A percentile compares a stretch with the other conserved stretches of the same genome.
phyloP scores from a whole-genome alignment of 1,140 invertebrate species.

The Eumeta japonica region DNA sequence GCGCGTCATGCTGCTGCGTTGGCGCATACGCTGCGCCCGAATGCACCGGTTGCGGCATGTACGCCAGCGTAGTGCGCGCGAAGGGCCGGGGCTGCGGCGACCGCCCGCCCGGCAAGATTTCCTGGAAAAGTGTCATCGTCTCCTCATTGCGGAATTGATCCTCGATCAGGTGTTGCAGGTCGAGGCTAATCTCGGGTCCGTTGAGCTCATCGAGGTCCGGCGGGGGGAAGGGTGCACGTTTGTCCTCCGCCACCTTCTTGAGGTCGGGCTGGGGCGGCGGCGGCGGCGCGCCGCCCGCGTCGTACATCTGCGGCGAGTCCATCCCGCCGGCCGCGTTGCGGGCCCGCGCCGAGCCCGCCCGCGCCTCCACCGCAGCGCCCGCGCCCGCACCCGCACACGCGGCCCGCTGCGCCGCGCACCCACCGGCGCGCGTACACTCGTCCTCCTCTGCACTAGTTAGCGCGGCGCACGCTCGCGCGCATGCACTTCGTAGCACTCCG shows the following conservation, averaged over 20 bases:
- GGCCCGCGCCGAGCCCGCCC: slow-evolving; percentile 43
- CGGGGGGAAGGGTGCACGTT: slow-evolving; percentile 64
- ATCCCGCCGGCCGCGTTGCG: slow-evolving; percentile 56
- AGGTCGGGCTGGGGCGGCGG: slow-evolving; percentile 55
- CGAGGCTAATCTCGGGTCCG: slow-evolving; percentile 84
- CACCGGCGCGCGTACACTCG: not conserved
- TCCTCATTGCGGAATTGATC: slow-evolving; percentile 81
- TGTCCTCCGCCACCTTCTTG: slow-evolving; percentile 46
- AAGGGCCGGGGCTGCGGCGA: slow-evolving; percentile 56
- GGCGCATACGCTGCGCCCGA: slow-evolving; percentile 72
- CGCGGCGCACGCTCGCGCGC: slow-evolving; percentile 39
- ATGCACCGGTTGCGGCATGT: slow-evolving; percentile 89
- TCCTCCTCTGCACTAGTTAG: not conserved
- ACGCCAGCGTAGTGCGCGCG: slow-evolving; percentile 71
- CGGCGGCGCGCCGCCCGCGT: slow-evolving; percentile 56
- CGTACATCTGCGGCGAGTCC: slow-evolving; percentile 74
- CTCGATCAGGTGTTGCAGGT: slow-evolving; percentile 85
- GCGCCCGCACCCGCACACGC: slow-evolving; percentile 8
- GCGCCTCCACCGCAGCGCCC: slow-evolving; percentile 52
- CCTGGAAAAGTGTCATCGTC: slow-evolving; percentile 70
- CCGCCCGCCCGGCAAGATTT: slow-evolving; percentile 70
- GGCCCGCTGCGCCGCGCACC: not conserved
- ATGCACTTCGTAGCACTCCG: slow-evolving; percentile 51
- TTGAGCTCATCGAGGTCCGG: slow-evolving; percentile 83
- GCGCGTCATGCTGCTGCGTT: slow-evolving; percentile 59